Evolutionary conservation across 2,113 vertebrate species (phyloP).

Genomic region (Saguinus imperator): DNA sequence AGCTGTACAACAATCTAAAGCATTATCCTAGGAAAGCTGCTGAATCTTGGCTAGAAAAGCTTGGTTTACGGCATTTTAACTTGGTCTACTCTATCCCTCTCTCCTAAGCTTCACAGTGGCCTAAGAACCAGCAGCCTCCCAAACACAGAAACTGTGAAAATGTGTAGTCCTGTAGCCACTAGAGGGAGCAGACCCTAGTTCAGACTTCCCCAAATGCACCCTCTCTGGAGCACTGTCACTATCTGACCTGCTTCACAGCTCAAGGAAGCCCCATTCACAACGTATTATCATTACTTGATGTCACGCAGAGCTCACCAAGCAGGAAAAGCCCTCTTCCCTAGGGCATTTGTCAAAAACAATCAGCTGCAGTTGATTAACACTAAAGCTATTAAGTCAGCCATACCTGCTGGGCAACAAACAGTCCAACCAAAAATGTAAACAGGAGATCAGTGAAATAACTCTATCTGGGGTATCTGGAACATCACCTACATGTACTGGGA

Average conservation of each 20-base stretch:
- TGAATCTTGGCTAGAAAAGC: neutral
- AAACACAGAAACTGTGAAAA: neutral
- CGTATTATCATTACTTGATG: neutral
- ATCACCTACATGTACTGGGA: neutral
- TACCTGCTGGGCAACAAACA: neutral
- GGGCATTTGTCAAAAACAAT: constrained; percentile 35
- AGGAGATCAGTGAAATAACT: neutral
- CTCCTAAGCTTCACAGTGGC: neutral
- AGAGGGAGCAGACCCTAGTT: neutral
- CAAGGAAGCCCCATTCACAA: neutral
- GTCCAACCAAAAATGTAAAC: neutral
- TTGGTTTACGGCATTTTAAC: neutral
- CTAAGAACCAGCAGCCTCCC: neutral
- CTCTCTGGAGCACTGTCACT: neutral
- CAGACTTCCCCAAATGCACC: neutral
- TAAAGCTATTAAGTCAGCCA: neutral
- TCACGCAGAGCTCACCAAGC: neutral
- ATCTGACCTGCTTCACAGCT: neutral
- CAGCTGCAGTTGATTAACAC: constrained; percentile 9
- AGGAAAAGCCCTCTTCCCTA: neutral
- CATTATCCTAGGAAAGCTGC: neutral
- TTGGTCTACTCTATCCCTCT: neutral
- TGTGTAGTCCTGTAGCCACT: neutral
- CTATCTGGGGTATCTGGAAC: neutral
- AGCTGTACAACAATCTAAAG: neutral